These are phyloP conservation scores for Halocynthia roretzi DNA, from an alignment of 23 tunicate genomes.

Conservation along the genomic window DNA sequence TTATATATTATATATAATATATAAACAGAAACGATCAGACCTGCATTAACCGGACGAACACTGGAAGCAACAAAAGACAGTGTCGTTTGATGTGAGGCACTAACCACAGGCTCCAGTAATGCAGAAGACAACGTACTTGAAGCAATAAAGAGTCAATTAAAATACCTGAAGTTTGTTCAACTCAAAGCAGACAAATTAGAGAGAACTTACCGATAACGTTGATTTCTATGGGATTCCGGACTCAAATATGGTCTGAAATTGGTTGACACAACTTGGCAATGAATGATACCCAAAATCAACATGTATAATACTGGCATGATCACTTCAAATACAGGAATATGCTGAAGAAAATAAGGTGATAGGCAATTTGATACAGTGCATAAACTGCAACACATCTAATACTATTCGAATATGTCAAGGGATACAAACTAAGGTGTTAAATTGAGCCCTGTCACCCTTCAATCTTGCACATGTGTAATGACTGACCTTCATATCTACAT, in stretches of 20 bases:
- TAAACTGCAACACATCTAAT: too few species aligned
- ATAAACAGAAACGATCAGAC: too few species aligned
- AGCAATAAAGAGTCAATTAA: neutral
- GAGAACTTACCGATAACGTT: neutral
- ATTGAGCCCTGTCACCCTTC: neutral
- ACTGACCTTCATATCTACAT: too few species aligned
- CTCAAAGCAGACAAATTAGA: too few species aligned
- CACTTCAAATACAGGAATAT: constrained; percentile 38
- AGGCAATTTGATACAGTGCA: too few species aligned
- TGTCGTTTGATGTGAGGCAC: constrained; percentile 23
- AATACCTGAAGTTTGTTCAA: neutral
- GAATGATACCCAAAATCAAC: constrained; percentile 49
- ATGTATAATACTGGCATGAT: constrained; percentile 45
- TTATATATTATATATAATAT: too few species aligned
- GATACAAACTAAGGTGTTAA: too few species aligned
- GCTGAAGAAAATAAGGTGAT: neutral
- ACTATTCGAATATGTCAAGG: too few species aligned
- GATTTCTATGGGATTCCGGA: constrained; percentile 12
- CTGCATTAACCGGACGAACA: too few species aligned
- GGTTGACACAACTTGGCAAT: constrained; percentile 85
- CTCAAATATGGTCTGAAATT: constrained; percentile 23
- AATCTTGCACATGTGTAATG: too few species aligned
- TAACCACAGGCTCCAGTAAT: constrained; percentile 57
- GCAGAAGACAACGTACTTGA: constrained; percentile 51
- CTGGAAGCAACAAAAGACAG: constrained; percentile 30